phyloP scores from a whole-genome alignment of 2,113 vertebrate genomes.

The Martes martes region DNA sequence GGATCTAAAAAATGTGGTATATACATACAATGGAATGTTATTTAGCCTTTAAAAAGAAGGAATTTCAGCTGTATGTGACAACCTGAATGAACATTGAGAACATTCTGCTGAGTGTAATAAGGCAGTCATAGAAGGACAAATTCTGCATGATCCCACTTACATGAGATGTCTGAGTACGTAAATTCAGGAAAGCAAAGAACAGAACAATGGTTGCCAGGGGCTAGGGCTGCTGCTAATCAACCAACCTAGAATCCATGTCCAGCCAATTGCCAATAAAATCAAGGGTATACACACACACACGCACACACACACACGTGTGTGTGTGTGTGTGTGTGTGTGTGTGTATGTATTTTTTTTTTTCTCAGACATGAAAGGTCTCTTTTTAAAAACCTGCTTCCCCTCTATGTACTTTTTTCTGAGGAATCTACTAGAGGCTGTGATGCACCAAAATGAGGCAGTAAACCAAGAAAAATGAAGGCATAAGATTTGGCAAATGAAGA shows the following conservation, averaged over 20 bases:
- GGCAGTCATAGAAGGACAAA: not conserved
- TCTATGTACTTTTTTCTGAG: not conserved
- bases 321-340: too few species aligned
- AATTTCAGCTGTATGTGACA: too few species aligned
- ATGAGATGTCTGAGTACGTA: not conserved
- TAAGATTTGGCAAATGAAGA: not conserved
- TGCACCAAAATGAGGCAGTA: not conserved
- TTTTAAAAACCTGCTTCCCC: not conserved
- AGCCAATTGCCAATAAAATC: not conserved
- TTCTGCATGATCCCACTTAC: not conserved
- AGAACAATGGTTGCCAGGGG: not conserved
- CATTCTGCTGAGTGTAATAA: not conserved
- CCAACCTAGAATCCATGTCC: not conserved
- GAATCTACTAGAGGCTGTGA: not conserved
- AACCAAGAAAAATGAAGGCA: not conserved
- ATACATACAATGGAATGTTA: not conserved
- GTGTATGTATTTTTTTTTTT: too few species aligned
- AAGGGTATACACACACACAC: not conserved
- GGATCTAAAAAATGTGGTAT: not conserved
- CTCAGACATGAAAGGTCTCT: not conserved
- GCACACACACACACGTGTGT: too few species aligned
- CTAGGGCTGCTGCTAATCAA: not conserved
- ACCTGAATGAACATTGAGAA: not conserved
- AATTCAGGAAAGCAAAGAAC: not conserved
- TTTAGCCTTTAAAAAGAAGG: not conserved